phyloP scores from a whole-genome alignment of 2,113 vertebrate genomes.

The Ceratotherium simum region DNA sequence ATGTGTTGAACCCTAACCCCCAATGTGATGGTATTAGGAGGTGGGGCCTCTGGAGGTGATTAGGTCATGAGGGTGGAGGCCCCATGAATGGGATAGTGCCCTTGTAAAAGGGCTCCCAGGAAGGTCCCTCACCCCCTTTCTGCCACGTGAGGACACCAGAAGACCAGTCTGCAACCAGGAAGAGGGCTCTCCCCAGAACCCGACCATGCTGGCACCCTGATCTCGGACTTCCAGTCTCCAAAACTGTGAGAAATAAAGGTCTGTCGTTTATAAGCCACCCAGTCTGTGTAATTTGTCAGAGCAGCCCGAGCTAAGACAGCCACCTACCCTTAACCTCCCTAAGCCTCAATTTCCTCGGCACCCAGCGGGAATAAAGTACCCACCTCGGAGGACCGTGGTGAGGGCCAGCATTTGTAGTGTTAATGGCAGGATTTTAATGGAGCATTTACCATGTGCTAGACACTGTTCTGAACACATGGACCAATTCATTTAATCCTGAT shows the following conservation, averaged over 20 bases:
- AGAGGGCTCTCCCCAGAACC: neutral
- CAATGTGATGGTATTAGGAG: neutral
- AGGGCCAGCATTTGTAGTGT: neutral
- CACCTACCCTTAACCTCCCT: neutral
- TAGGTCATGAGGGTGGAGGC: neutral
- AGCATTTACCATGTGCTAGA: neutral
- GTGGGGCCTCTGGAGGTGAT: neutral
- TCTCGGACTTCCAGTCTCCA: neutral
- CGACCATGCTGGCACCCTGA: rapidly evolving
- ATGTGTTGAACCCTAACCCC: neutral
- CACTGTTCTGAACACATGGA: neutral
- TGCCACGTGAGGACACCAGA: neutral
- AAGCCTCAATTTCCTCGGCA: neutral
- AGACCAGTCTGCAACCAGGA: neutral
- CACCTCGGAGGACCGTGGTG: neutral
- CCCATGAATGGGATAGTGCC: neutral
- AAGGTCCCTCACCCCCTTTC: neutral
- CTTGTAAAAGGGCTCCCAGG: neutral
- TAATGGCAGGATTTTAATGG: neutral
- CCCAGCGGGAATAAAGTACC: neutral
- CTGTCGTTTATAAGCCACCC: neutral
- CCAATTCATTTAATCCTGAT: neutral
- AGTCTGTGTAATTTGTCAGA: too few species aligned
- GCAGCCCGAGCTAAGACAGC: neutral
- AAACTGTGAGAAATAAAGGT: neutral